These are phyloP conservation scores for Thymelicus lineola DNA, from an alignment of 2,888 invertebrate genomes.

Conservation along the genomic window DNA sequence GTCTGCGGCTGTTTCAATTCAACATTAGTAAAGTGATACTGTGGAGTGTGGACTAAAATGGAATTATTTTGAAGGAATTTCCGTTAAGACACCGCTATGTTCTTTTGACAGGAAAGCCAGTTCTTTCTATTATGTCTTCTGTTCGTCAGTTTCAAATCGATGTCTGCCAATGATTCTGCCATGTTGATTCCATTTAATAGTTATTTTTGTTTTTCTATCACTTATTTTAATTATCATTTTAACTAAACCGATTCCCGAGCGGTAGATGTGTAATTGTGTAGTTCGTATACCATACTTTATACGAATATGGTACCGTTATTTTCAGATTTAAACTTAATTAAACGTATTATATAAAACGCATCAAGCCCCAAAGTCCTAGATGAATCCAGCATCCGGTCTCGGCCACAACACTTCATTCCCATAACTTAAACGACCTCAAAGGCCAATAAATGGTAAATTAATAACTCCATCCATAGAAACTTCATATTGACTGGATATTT, in stretches of 20 bases:
- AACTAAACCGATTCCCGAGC: too few relatives aligned
- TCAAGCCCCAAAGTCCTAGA: constrained; percentile 18
- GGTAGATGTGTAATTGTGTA: too few relatives aligned
- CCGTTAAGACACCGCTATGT: too few relatives aligned
- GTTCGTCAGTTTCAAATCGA: too few relatives aligned
- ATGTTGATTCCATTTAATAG: too few relatives aligned
- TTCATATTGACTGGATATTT: constrained; percentile 43
- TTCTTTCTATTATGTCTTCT: too few relatives aligned
- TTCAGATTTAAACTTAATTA: constrained; percentile 16
- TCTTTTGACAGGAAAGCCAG: too few relatives aligned
- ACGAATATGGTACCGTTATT: too few relatives aligned
- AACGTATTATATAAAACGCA: constrained; percentile 24
- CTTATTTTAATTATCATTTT: too few relatives aligned
- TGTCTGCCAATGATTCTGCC: too few relatives aligned
- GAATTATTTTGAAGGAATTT: not conserved
- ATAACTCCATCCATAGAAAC: constrained; percentile 65
- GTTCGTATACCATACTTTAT: too few relatives aligned
- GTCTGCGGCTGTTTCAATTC: not conserved
- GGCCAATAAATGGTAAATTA: constrained; percentile 74
- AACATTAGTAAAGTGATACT: constrained; percentile 20
- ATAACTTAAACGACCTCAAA: constrained; percentile 43
- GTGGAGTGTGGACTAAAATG: not conserved
- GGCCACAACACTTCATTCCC: constrained; percentile 35
- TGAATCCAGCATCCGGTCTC: constrained; percentile 49
- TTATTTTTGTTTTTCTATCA: too few relatives aligned